Evolutionary conservation across 1,140 invertebrate genomes (phyloP).

Genomic region (Euwallacea similis): DNA sequence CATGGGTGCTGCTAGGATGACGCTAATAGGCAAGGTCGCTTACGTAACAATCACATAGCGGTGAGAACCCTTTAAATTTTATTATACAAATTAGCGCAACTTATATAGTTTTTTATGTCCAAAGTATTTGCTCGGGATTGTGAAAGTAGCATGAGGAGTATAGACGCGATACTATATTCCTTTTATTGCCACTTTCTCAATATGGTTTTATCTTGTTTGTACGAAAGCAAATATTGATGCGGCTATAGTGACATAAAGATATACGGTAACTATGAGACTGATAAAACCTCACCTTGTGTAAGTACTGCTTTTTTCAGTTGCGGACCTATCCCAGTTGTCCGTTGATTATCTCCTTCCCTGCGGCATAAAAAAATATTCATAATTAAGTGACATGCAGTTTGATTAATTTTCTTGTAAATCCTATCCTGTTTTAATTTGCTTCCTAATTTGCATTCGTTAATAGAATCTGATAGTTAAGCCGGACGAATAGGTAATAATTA

Average conservation of each 20-base stretch:
- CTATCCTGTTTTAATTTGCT: background rate
- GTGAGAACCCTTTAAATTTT: background rate
- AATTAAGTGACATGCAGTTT: background rate
- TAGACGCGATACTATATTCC: background rate
- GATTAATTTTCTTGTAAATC: background rate
- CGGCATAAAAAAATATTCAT: background rate
- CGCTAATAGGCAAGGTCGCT: slow-evolving; percentile 5
- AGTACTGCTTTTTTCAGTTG: too few species aligned
- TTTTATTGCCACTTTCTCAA: background rate
- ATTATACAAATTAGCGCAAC: background rate
- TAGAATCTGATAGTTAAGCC: background rate
- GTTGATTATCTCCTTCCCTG: background rate
- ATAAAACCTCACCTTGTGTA: too few species aligned
- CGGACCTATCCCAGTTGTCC: too few species aligned
- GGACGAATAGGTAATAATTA: background rate
- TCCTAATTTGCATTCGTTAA: background rate
- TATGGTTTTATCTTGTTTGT: background rate
- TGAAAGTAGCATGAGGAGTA: too few species aligned
- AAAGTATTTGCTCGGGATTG: too few species aligned
- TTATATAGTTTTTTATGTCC: background rate
- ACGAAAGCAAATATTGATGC: background rate
- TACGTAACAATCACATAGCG: slow-evolving; percentile 6
- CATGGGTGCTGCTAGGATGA: background rate
- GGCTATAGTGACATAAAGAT: background rate
- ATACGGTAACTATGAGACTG: too few species aligned